Evolutionary conservation across 2,113 vertebrate genomes (phyloP), one percentile per base, ranked within the genome.

Genomic region (Scytalopus superciliaris): DNA sequence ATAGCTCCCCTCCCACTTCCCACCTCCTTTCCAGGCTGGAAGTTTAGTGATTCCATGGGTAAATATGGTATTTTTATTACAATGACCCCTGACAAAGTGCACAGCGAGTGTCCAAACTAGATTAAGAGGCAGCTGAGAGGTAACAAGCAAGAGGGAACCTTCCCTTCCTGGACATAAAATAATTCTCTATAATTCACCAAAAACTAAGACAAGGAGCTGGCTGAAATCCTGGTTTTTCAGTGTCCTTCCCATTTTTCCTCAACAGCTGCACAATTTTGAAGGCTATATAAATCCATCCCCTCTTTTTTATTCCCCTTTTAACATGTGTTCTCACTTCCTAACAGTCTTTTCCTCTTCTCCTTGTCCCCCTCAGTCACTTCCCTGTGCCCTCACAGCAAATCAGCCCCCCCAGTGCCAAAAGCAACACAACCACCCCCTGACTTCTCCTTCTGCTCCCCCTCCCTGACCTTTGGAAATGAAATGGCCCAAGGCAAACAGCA

Each of bases 401-500:
- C 7, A 50, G 68, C 90, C 52, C 62, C 40, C 40, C 63, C 44
- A 1, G 12, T 87, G 89, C 90, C 93, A 86, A 93, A 93, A 80
- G 64, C 81, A 89, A 75, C 84, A 91, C 39, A 33, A 23, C 94
- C 93, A 13, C 17, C 25, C 60, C 25, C 17, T 62, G 60, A 62
- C 12, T 40, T 39, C 37, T 63, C 60, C 60, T 63, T 28, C 37
- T 40, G 60, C 37, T 62, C 40, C 60, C 37, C 30, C 10, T 30
- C 19, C 23, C 22, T 14, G 60, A 63, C 60, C 91, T 96, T 91
- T 84, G 57, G 70, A 96, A 96, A 82, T n/a, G 56, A 76, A 94
- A 68, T 7, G 94, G 84, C 57, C 78, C 22, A 19, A 25, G 1
- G 56, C 89, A 95, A 96, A 95, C 84, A 95, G 23, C 8, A 18